These are phyloP conservation scores for Myiopsitta monachus DNA, from an alignment of 2,113 vertebrate species.

Conservation along the genomic window DNA sequence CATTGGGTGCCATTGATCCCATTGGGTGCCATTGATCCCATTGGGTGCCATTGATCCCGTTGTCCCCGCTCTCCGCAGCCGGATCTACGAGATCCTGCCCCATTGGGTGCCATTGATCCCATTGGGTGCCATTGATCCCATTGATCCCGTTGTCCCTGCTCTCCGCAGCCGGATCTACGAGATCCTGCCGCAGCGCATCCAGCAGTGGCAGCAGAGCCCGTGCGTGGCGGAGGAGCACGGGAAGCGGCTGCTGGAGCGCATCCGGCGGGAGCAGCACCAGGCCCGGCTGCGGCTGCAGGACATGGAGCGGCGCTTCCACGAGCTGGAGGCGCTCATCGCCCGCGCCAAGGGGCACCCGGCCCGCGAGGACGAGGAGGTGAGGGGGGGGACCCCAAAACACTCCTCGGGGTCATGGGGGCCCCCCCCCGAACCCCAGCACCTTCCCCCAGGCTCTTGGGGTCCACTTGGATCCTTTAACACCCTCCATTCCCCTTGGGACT, in stretches of 20 bases:
- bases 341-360: slow-evolving; percentile 94
- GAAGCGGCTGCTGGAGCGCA: slow-evolving; percentile 91
- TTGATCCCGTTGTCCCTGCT: too few species aligned
- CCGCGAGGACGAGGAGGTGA: slow-evolving; percentile 92
- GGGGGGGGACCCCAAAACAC: fast-evolving
- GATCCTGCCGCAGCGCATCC: slow-evolving; percentile 94
- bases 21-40: background rate
- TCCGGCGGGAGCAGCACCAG: slow-evolving; percentile 90
- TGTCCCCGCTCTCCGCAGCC: too few species aligned
- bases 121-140: too few species aligned
- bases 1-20: too few species aligned
- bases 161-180: slow-evolving; percentile 86
- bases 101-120: background rate
- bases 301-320: slow-evolving; percentile 94
- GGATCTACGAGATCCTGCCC: too few species aligned
- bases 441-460: too few species aligned
- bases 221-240: slow-evolving; percentile 94
- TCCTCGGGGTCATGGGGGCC: too few species aligned
- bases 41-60: too few species aligned
- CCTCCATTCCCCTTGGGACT: too few species aligned
- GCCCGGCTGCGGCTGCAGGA: slow-evolving; percentile 90
- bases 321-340: slow-evolving; percentile 89
- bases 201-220: slow-evolving; percentile 97
- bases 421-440: too few species aligned
- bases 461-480: too few species aligned